A percentile compares a stretch with the other conserved stretches of the same genome.
These are phyloP conservation scores for Hepsetus odoe DNA, from an alignment of 2,113 vertebrate genomes.

Conservation along the genomic window DNA sequence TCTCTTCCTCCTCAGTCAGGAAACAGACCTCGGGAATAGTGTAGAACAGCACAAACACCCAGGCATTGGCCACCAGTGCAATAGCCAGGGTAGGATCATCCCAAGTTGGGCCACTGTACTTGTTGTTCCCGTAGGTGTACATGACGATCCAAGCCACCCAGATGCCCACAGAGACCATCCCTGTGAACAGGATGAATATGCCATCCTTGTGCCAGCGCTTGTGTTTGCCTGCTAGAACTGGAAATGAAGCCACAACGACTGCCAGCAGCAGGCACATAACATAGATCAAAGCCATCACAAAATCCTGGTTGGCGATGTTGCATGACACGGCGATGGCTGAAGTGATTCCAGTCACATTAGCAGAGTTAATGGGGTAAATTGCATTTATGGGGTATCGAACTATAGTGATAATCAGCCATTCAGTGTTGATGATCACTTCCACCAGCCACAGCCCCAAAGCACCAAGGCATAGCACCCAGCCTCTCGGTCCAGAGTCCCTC, in stretches of 20 bases:
- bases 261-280: constrained; percentile 86
- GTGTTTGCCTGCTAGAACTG: constrained; percentile 75
- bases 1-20: constrained; percentile 64
- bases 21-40: constrained; percentile 84
- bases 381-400: constrained; percentile 57
- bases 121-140: constrained; percentile 86
- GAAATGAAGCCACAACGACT: constrained; percentile 69
- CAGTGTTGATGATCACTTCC: constrained; percentile 90
- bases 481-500: constrained; percentile 70
- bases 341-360: fast-evolving
- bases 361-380: not conserved
- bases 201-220: constrained; percentile 80
- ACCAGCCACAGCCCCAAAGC: constrained; percentile 82
- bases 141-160: constrained; percentile 92
- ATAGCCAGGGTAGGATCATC: constrained; percentile 91
- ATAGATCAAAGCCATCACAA: constrained; percentile 91
- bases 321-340: constrained; percentile 68
- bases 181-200: constrained; percentile 76
- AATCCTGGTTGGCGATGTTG: constrained; percentile 83
- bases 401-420: constrained; percentile 94
- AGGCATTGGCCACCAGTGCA: constrained; percentile 85
- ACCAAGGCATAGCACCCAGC: constrained; percentile 77
- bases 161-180: constrained; percentile 78
- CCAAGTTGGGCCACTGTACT: constrained; percentile 69
- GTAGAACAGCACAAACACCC: constrained; percentile 85